Conservation (phyloP, 2,113 vertebrate genomes). For the Spea bombifrons region DNA sequence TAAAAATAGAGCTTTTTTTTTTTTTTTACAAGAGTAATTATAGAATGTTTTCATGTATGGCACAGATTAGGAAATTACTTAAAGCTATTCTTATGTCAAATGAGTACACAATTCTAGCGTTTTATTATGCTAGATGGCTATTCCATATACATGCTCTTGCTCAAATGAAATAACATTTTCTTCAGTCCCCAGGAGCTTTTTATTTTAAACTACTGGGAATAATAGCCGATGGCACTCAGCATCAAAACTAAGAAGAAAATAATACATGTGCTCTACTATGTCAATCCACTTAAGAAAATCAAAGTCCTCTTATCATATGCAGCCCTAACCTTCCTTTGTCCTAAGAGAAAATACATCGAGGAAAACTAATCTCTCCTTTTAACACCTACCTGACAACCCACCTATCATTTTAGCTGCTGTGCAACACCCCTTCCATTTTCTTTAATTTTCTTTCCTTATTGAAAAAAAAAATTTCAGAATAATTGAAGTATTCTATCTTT, state of each 20-base stretch:
- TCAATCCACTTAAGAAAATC: conserved; percentile 35
- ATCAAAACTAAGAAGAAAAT: conserved; percentile 9
- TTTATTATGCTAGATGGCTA: too few species aligned
- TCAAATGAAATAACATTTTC: conserved; percentile 9
- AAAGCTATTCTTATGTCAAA: too few species aligned
- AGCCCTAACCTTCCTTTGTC: conserved; percentile 40
- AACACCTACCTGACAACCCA: conserved; percentile 26
- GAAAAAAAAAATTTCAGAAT: conserved; percentile 2
- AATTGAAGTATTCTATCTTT: conserved; percentile 6
- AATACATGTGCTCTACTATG: conserved; percentile 8
- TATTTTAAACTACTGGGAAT: neutral
- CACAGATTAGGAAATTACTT: too few species aligned
- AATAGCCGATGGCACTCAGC: neutral
- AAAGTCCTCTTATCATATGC: conserved; percentile 16
- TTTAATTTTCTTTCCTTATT: conserved; percentile 25
- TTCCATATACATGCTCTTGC: neutral
- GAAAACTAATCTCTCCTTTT: conserved; percentile 21
- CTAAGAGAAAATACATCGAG: conserved; percentile 12
- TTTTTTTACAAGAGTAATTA: too few species aligned
- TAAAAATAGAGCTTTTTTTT: too few species aligned
- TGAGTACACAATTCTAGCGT: too few species aligned
- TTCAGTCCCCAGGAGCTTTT: neutral
- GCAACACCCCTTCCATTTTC: conserved; percentile 6
- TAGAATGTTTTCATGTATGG: too few species aligned
- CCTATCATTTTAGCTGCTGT: conserved; percentile 25